A percentile compares a stretch with the other conserved stretches of the same genome.
Conservation (phyloP, 2,888 invertebrate species). For the Sesamia inferens region DNA sequence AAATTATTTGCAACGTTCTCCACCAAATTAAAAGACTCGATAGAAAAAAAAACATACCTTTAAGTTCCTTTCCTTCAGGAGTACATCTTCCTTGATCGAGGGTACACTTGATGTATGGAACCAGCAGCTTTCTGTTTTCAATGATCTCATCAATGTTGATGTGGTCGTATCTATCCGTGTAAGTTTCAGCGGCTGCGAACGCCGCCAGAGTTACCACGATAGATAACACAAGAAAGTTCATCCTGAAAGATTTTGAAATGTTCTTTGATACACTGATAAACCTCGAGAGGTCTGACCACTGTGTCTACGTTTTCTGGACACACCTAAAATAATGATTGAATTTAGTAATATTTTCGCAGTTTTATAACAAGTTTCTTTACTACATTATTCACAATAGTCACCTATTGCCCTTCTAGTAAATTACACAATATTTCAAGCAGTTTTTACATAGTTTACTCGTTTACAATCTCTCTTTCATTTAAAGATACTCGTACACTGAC, state of each 20-base stretch:
- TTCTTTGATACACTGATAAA: neutral
- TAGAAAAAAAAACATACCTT: conserved; percentile 87
- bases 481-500: neutral
- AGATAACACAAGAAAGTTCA: conserved; percentile 67
- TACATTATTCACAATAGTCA: conserved; percentile 25
- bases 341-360: conserved; percentile 3
- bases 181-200: conserved; percentile 67
- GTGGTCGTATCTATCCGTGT: conserved; percentile 93
- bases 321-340: conserved; percentile 20
- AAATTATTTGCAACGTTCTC: neutral
- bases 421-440: conserved; percentile 25
- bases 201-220: conserved; percentile 56
- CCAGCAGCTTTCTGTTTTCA: conserved; percentile 91
- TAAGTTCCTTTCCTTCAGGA: conserved; percentile 92
- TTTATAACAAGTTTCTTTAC: conserved; percentile 48
- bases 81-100: conserved; percentile 91
- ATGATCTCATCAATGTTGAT: conserved; percentile 92
- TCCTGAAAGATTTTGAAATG: conserved; percentile 61
- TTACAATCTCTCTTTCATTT: conserved; percentile 14
- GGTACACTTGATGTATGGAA: conserved; percentile 92
- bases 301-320: neutral
- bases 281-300: neutral
- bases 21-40: neutral
- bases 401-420: conserved; percentile 25
- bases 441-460: conserved; percentile 46